These are phyloP conservation scores for Hoplias malabaricus DNA, from an alignment of 2,113 vertebrate genomes.

Conservation along the genomic window DNA sequence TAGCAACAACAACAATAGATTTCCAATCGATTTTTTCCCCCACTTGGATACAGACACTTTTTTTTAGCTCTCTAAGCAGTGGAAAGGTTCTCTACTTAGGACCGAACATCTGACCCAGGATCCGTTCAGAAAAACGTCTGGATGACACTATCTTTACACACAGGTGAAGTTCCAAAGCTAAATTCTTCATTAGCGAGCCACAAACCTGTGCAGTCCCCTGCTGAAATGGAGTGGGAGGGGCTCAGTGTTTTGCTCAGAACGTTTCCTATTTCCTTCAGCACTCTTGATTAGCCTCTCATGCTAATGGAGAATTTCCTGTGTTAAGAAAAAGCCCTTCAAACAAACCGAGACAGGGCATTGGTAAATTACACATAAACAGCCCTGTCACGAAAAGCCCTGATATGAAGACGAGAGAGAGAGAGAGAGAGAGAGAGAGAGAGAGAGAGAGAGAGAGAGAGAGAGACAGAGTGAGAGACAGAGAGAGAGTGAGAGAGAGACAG, in stretches of 20 bases:
- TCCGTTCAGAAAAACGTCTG: no score
- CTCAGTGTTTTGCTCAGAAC: constrained; percentile 53
- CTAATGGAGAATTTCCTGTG: constrained; percentile 74
- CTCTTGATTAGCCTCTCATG: constrained; percentile 62
- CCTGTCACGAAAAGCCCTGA: constrained; percentile 52
- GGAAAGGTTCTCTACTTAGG: no score
- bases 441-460: constrained; percentile 1
- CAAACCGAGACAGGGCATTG: constrained; percentile 56
- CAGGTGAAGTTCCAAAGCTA: neutral
- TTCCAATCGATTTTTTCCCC: no score
- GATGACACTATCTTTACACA: neutral
- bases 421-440: constrained; percentile 5
- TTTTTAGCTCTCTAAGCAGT: no score
- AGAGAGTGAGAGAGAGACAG: constrained; percentile 3
- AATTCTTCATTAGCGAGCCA: neutral
- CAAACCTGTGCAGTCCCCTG: neutral
- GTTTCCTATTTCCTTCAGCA: constrained; percentile 54
- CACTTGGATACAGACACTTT: no score
- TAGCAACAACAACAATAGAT: no score
- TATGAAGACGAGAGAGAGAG: neutral
- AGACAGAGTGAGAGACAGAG: no score
- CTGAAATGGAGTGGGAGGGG: constrained; percentile 25
- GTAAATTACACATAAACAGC: constrained; percentile 59
- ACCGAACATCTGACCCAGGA: no score
- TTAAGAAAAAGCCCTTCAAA: constrained; percentile 52